Percentiles rank a stretch among this genome's conserved stretches.
These are phyloP conservation scores for Biston stratarius DNA, from an alignment of 2,888 invertebrate species.

Conservation along the genomic window DNA sequence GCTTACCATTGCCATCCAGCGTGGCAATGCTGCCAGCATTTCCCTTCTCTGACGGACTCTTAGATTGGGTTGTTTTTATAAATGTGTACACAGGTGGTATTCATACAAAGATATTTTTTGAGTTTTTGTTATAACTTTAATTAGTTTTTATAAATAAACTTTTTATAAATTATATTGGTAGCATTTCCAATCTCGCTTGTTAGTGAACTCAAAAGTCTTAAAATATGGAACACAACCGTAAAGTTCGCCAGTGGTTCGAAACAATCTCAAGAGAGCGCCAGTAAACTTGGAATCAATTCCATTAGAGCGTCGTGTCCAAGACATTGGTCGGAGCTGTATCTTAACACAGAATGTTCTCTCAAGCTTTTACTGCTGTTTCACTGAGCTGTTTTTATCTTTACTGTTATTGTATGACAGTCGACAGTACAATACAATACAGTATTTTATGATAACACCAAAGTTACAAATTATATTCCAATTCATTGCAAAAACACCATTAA, in stretches of 20 bases:
- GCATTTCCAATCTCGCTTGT: background rate
- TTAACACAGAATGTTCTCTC: background rate
- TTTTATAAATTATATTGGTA: background rate
- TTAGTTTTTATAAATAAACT: no score
- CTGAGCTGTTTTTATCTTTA: background rate
- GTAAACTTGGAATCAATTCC: constrained; percentile 29
- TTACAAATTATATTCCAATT: background rate
- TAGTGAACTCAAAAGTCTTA: background rate
- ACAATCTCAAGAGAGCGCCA: constrained; percentile 20
- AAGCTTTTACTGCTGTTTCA: background rate
- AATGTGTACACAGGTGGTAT: no score
- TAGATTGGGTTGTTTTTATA: no score
- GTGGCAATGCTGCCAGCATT: no score
- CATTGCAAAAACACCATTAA: no score
- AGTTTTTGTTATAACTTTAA: no score
- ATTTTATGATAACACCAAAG: background rate
- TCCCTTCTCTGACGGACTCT: no score
- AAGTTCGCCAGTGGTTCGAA: background rate
- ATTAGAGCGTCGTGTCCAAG: constrained; percentile 13
- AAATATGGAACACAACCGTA: constrained; percentile 4
- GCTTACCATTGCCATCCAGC: no score
- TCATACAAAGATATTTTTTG: no score
- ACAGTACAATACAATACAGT: background rate
- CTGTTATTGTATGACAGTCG: background rate
- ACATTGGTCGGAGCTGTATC: constrained; percentile 9